Evolutionary conservation across 2,113 vertebrate species (phyloP), one percentile per base, ranked within the genome.

Genomic region (Numida meleagris): DNA sequence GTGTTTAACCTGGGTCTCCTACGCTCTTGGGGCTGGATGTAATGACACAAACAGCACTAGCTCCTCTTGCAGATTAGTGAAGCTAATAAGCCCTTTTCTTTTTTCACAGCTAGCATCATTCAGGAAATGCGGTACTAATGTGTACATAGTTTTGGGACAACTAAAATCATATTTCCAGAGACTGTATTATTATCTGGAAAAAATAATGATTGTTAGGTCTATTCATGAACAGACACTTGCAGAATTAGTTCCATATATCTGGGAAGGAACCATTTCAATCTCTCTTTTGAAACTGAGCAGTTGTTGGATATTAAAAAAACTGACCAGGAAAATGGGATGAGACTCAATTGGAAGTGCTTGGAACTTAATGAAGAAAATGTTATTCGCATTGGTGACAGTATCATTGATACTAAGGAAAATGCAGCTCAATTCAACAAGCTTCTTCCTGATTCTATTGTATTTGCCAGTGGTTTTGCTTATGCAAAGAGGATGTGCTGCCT

Each of bases 191-290:
- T 94, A 73, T 92, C 62, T 93, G 70, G 73, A 93, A 84, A 53
- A 93, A 93, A 71, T 91, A 84, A 53, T 88, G 78, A 90, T 93
- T 94, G 51, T 89, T 94, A 94, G 94, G 92, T 94, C 73, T 83
- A 88, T 94, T 93, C 88, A 83, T 83, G 75, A 93, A 48, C 33
- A 82, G 46, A 82, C 63, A 78, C 38, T 90, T 86, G 86, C 24
- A 82, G 88, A 93, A 95, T 95, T 95, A 88, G 62, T 94, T 92
- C 86, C 95, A 90, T 94, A 74, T 78, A 95, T 90, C 73, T 86
- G 51, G 19, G 73, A 65, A 82, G 36, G 27, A 91, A 84, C 57
- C 3, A 61, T 83, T 91, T 82, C 40, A 93, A 43, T 74, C 27
- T n/a, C 24, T 89, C 51, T 94, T 95, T 86, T 0, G 0, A 90